Conservation (phyloP, 2,888 invertebrate genomes). For the Hyles lineata region DNA sequence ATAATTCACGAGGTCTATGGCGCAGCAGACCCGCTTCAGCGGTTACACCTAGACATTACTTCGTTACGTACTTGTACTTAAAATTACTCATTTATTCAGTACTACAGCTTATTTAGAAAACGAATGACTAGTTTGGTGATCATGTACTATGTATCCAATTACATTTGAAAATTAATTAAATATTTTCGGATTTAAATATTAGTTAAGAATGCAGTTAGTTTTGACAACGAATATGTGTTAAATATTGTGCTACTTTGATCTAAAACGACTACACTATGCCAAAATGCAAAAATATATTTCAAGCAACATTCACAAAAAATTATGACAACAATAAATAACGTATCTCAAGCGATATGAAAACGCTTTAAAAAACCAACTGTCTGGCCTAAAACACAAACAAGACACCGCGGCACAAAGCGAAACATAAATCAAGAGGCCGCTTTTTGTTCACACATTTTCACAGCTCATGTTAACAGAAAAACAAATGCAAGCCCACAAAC, state of each 20-base stretch:
- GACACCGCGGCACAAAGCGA: background rate
- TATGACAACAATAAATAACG: background rate
- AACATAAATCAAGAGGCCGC: constrained; percentile 6
- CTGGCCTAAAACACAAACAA: background rate
- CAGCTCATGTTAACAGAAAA: constrained; percentile 13
- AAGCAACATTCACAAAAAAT: background rate
- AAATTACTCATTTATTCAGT: constrained; percentile 14
- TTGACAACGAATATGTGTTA: too few relatives aligned
- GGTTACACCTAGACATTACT: constrained; percentile 29
- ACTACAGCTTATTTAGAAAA: background rate
- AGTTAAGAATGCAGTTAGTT: too few relatives aligned
- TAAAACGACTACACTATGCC: background rate
- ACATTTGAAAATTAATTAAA: background rate
- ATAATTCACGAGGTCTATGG: constrained; percentile 31
- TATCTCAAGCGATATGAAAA: background rate
- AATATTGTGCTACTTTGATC: background rate
- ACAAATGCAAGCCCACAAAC: constrained; percentile 5
- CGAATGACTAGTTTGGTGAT: background rate
- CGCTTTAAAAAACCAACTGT: background rate
- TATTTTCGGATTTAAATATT: too few relatives aligned
- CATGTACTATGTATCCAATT: background rate
- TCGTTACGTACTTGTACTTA: constrained; percentile 15
- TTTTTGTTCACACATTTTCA: constrained; percentile 7
- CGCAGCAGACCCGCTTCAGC: constrained; percentile 27
- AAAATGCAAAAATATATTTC: background rate